A percentile compares a stretch with the other conserved stretches of the same genome.
Evolutionary conservation across 2,888 invertebrate genomes (phyloP).

Genomic region (Oligia latruncula): DNA sequence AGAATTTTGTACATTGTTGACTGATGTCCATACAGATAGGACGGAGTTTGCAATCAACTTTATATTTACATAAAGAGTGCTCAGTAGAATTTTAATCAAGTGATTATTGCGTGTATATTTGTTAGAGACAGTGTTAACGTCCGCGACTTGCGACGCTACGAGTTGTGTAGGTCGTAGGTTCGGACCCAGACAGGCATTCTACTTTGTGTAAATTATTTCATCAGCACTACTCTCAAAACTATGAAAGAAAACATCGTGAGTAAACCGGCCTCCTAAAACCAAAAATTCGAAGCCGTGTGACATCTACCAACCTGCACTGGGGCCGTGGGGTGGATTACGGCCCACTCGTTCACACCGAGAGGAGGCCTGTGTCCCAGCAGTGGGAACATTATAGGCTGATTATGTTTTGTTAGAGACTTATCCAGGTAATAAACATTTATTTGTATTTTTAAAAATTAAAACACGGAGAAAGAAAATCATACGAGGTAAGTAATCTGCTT

Average conservation of each 20-base stretch:
- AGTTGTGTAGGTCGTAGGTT: not conserved
- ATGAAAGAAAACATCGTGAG: not conserved
- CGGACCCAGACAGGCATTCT: not conserved
- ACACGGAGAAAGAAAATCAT: constrained; percentile 28
- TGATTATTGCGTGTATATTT: constrained; percentile 39
- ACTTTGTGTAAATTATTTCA: too few species aligned
- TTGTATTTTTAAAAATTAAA: constrained; percentile 10
- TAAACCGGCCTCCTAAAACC: too few species aligned
- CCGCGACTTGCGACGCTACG: not conserved
- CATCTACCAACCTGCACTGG: too few species aligned
- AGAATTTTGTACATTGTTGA: constrained; percentile 66
- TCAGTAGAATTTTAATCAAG: constrained; percentile 56
- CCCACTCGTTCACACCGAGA: too few species aligned
- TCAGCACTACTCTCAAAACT: not conserved
- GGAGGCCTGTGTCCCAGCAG: too few species aligned
- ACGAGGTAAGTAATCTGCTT: constrained; percentile 39
- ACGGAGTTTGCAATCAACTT: constrained; percentile 51
- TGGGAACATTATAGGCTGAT: too few species aligned
- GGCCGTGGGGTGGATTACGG: too few species aligned
- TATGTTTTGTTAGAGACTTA: constrained; percentile 14
- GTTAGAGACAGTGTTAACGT: constrained; percentile 3
- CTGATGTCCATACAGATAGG: constrained; percentile 57
- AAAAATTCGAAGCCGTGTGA: too few species aligned
- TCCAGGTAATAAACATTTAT: constrained; percentile 16
- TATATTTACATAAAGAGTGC: constrained; percentile 54